Conservation (phyloP, 1,140 invertebrate species). For the Drosophila sproati region DNA sequence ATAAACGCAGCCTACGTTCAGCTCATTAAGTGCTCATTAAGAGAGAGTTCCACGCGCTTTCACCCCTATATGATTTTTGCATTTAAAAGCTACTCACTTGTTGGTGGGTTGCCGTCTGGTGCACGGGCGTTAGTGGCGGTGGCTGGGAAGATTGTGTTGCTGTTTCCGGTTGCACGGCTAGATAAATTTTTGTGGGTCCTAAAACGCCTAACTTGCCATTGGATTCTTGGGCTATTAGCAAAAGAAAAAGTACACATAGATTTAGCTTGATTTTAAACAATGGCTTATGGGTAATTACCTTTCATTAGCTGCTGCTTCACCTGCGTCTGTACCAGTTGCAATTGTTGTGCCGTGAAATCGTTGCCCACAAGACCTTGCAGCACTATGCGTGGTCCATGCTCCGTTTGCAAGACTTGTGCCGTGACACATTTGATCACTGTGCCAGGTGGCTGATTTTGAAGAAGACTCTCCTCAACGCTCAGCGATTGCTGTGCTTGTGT, state of each 20-base stretch:
- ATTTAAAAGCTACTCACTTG: slow-evolving; percentile 84
- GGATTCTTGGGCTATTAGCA: slow-evolving; percentile 89
- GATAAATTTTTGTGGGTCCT: slow-evolving; percentile 93
- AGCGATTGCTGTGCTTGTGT: slow-evolving; percentile 69
- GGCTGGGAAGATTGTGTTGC: slow-evolving; percentile 83
- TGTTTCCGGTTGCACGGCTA: slow-evolving; percentile 90
- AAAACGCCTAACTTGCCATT: slow-evolving; percentile 92
- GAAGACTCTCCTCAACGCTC: slow-evolving; percentile 89
- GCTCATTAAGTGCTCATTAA: not conserved
- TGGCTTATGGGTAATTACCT: slow-evolving; percentile 85
- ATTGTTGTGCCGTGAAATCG: slow-evolving; percentile 91
- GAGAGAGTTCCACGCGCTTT: slow-evolving; percentile 5
- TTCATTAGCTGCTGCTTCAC: slow-evolving; percentile 94
- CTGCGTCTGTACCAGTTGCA: slow-evolving; percentile 92
- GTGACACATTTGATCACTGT: slow-evolving; percentile 94
- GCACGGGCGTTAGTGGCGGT: slow-evolving; percentile 85
- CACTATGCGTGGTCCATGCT: slow-evolving; percentile 92
- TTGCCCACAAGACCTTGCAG: slow-evolving; percentile 92
- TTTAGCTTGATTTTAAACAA: slow-evolving; percentile 8
- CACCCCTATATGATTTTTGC: slow-evolving; percentile 51
- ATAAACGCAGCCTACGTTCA: slow-evolving; percentile 9
- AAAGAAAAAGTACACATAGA: not conserved
- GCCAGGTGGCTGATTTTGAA: slow-evolving; percentile 92
- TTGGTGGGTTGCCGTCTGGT: slow-evolving; percentile 80
- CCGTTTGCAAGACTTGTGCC: slow-evolving; percentile 92